Evolutionary conservation across 2,888 invertebrate species (phyloP).

Genomic region (Tetragonisca angustula): DNA sequence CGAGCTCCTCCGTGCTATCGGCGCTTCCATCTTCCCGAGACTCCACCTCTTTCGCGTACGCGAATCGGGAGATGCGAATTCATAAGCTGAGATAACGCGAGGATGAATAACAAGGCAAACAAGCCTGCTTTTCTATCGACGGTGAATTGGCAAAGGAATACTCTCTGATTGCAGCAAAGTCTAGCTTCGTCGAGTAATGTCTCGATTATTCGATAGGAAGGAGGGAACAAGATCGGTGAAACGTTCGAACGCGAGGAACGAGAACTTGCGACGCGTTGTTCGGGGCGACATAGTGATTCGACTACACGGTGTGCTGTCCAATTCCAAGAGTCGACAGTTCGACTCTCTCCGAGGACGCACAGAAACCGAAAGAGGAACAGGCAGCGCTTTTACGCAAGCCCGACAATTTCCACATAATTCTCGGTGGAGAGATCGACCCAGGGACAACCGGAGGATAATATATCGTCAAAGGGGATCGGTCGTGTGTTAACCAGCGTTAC

Average conservation of each 20-base stretch:
- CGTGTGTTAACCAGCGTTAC: slow-evolving; percentile 71
- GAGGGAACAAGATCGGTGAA: slow-evolving; percentile 13
- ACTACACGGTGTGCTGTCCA: not conserved
- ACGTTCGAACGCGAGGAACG: slow-evolving; percentile 17
- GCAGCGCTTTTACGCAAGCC: slow-evolving; percentile 56
- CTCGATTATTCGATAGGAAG: not conserved
- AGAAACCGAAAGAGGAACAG: slow-evolving; percentile 36
- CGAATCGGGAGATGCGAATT: slow-evolving; percentile 9
- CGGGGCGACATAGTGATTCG: slow-evolving; percentile 52
- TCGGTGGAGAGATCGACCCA: slow-evolving; percentile 62
- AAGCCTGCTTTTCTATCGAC: not conserved
- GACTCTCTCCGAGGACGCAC: slow-evolving; percentile 24
- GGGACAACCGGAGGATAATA: slow-evolving; percentile 69
- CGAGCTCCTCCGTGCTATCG: slow-evolving; percentile 34
- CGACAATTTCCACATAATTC: slow-evolving; percentile 70
- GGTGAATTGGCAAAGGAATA: not conserved
- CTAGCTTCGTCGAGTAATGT: not conserved
- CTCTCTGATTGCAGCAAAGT: not conserved
- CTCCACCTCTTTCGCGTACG: slow-evolving; percentile 49
- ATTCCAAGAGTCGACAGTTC: no score
- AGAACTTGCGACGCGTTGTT: slow-evolving; percentile 26
- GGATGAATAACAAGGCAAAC: slow-evolving; percentile 7
- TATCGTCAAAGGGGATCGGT: slow-evolving; percentile 70
- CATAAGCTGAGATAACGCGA: not conserved
- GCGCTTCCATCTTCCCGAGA: slow-evolving; percentile 31